Base-by-base conservation (phyloP, 2,797 vertebrate genomes). In the Avahi laniger region DNA sequence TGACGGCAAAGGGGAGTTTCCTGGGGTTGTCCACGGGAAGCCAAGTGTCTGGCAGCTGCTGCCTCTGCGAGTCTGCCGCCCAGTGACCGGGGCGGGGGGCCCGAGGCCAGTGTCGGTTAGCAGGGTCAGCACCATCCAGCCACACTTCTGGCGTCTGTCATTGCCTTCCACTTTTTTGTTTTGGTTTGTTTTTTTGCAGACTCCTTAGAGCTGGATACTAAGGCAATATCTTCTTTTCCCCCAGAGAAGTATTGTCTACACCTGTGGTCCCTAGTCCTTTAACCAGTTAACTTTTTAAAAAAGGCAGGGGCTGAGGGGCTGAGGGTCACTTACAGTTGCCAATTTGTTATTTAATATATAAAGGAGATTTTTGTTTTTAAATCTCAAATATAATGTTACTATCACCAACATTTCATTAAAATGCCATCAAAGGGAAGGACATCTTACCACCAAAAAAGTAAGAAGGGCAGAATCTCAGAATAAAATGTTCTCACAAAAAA, bases 401-500 rank as follows among this genome's bases (percentile, higher is more conserved):
- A 30, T 67, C 73, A 89, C 54, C 67, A 87, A 50, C 28, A 41
- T 75, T 67, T 75, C 54, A 81, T 67, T 72, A 65, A 82, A 65
- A 79, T 14, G 20, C 24, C 52, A 5, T 83, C 69, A 59, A 61
- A 88, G 35, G 6, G 79, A 72, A 79, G 33, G 20, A 30, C 20
- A 48, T 38, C 26, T 61, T 87, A 76, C 28, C 72, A 84, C 63
- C 24, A 78, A 84, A 72, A 92, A 63, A 57, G 30, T 28, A 78
- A 79, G n/a, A 38, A 6, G n/a, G 10, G 24, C 48, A 65, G 72
- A 93, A 73, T 93, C 80, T 90, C 80, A 89, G 70, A 93, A 85
- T 57, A 80, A 89, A n/a, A 1, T 26, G 15, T 50, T 54, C 73
- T 79, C 73, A 63, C 57, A 41, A 80, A 95, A 93, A 93, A 93